phyloP scores from a whole-genome alignment of 1,140 invertebrate genomes.

The Bicyclus anynana region DNA sequence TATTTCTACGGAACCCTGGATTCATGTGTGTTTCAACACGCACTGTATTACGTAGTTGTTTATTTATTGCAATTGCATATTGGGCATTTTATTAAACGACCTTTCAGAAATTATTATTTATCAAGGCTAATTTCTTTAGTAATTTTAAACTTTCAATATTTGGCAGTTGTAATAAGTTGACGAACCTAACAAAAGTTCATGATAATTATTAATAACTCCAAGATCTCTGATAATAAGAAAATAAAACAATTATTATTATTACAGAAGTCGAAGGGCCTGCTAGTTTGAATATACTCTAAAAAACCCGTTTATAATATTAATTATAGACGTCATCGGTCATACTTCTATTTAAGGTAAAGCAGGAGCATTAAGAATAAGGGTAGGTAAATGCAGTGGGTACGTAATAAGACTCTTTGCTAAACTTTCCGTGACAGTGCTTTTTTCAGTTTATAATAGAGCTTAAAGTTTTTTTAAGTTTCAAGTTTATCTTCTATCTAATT shows the following conservation, averaged over 20 bases:
- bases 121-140: no score
- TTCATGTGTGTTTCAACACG: no score
- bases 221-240: constrained; percentile 1
- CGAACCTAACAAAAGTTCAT: not conserved
- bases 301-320: not conserved
- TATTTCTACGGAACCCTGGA: no score
- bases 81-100: no score
- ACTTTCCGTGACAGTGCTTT: not conserved
- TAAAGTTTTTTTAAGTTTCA: constrained; percentile 27
- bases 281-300: not conserved
- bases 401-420: not conserved
- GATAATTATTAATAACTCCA: not conserved
- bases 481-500: constrained; percentile 43
- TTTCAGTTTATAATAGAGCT: constrained; percentile 33
- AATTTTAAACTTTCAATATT: no score
- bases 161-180: no score
- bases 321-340: not conserved
- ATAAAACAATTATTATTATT: constrained; percentile 46
- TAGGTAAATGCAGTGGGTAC: not conserved
- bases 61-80: no score
- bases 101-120: no score
- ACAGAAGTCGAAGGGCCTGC: constrained; percentile 35
- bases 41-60: no score
- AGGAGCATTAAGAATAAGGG: not conserved
- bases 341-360: constrained; percentile 4